These are phyloP conservation scores for Dreissena rostriformis DNA, from an alignment of 1,140 invertebrate species.

Conservation along the genomic window DNA sequence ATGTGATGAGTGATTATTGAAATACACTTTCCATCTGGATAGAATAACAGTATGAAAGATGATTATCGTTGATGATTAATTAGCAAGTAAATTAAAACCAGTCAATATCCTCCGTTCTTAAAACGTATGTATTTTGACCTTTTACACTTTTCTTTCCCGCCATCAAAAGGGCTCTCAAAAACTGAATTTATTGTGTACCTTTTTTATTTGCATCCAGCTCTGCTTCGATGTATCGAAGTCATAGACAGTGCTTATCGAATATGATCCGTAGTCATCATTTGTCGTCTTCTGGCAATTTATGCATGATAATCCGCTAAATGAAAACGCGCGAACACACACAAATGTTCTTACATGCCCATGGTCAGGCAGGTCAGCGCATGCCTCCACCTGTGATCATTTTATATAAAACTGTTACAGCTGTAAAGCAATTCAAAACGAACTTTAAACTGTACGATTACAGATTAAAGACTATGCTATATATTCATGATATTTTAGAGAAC, in stretches of 20 bases:
- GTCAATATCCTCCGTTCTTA: no score
- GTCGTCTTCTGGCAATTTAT: constrained; percentile 1
- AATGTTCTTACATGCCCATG: background rate
- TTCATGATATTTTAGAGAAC: no score
- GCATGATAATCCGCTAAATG: background rate
- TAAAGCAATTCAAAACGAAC: no score
- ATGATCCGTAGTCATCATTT: background rate
- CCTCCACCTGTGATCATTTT: constrained; percentile 4
- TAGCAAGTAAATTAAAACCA: background rate
- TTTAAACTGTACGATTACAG: no score
- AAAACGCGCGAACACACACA: constrained; percentile 8
- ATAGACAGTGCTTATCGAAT: background rate
- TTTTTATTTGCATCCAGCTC: background rate
- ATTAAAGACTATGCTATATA: no score
- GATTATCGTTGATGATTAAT: background rate
- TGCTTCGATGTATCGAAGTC: constrained; percentile 8
- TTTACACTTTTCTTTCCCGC: no score
- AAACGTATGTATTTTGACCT: no score
- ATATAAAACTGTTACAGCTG: no score
- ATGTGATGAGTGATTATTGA: background rate
- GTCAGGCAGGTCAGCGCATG: constrained; percentile 1
- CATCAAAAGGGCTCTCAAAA: no score
- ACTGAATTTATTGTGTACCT: no score
- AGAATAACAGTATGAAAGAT: background rate
- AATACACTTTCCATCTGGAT: background rate